These are phyloP conservation scores for Pristionchus arcanus DNA, from an alignment of 2,888 invertebrate genomes.

Conservation along the genomic window DNA sequence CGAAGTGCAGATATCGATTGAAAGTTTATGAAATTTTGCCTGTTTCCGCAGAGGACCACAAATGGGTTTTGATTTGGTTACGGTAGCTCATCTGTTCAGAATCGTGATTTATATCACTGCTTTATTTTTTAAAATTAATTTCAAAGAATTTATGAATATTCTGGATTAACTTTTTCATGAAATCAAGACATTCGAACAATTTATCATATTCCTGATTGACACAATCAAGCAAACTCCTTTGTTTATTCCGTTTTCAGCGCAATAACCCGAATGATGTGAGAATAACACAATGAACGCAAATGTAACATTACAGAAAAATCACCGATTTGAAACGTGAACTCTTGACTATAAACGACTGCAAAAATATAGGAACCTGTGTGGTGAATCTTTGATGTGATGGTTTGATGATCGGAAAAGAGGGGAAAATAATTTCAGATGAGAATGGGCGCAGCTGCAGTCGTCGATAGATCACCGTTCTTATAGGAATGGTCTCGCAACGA, in stretches of 20 bases:
- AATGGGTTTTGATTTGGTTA: background rate
- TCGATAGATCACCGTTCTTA: background rate
- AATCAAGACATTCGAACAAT: background rate
- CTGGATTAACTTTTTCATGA: background rate
- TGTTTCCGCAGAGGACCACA: background rate
- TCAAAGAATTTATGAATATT: background rate
- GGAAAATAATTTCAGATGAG: slow-evolving; percentile 25
- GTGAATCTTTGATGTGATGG: slow-evolving; percentile 1
- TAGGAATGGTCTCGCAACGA: slow-evolving; percentile 12
- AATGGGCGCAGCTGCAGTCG: background rate
- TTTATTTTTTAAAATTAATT: background rate
- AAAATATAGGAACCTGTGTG: background rate
- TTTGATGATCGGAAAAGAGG: background rate
- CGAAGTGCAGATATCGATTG: background rate
- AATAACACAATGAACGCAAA: slow-evolving; percentile 33
- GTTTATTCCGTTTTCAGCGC: slow-evolving; percentile 15
- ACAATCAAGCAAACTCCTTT: background rate
- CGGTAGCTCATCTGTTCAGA: background rate
- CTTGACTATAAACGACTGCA: background rate
- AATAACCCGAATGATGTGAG: background rate
- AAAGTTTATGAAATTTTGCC: background rate
- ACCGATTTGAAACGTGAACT: background rate
- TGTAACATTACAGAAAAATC: background rate
- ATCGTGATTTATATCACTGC: background rate
- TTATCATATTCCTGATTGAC: slow-evolving; percentile 23